Conservation (phyloP, 2,888 invertebrate species). For the Andrena trimmerana region DNA sequence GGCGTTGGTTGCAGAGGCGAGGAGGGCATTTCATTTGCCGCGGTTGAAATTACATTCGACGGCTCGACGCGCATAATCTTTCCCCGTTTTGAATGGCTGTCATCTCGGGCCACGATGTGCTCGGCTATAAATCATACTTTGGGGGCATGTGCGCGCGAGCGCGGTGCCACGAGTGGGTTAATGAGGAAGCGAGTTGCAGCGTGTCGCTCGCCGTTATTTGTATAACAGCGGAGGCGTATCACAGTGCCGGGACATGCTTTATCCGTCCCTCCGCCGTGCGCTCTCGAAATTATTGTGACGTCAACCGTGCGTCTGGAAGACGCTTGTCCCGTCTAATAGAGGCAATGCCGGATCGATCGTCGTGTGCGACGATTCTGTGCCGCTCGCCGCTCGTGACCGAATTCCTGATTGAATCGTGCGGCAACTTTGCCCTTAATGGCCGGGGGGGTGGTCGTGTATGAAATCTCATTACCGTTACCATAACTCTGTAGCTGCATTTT, state of each 20-base stretch:
- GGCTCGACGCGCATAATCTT: conserved; percentile 21
- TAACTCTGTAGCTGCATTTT: too few species aligned
- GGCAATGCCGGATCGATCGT: neutral
- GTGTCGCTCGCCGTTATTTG: conserved; percentile 48
- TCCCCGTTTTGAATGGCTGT: conserved; percentile 15
- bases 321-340: neutral
- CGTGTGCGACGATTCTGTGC: neutral
- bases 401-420: neutral
- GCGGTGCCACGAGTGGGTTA: conserved; percentile 31
- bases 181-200: conserved; percentile 63
- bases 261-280: conserved; percentile 2
- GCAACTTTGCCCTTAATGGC: neutral
- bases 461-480: neutral
- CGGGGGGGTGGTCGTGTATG: neutral
- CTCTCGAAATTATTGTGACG: conserved; percentile 29
- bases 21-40: neutral
- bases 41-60: conserved; percentile 3
- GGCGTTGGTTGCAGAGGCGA: neutral
- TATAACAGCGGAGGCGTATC: conserved; percentile 13
- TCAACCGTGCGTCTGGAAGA: neutral
- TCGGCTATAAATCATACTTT: conserved; percentile 53
- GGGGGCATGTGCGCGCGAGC: conserved; percentile 31
- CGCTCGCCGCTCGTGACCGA: neutral
- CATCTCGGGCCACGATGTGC: conserved; percentile 25
- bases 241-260: neutral